Conservation (phyloP, 2,888 invertebrate genomes). For the Erebia epiphron region DNA sequence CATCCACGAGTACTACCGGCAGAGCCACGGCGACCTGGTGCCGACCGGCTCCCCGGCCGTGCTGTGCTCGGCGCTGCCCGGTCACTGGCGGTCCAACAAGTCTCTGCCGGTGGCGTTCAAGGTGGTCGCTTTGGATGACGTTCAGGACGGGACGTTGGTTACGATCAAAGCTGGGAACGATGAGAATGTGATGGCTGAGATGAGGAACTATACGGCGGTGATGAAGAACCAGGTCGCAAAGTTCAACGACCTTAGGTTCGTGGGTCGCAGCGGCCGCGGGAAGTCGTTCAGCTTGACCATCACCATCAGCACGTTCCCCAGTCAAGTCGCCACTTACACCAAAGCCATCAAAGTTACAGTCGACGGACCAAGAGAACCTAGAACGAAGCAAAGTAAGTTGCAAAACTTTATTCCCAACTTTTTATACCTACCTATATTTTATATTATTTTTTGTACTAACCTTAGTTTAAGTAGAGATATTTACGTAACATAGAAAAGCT, state of each 20-base stretch:
- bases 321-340: slow-evolving; percentile 95
- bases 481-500: neutral
- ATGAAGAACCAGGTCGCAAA: slow-evolving; percentile 99
- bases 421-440: neutral
- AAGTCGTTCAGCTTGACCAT: slow-evolving; percentile 98
- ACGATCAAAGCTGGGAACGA: slow-evolving; percentile 98
- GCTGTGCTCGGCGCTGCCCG: slow-evolving; percentile 95
- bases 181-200: slow-evolving; percentile 97
- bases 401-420: slow-evolving; percentile 11
- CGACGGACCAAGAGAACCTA: slow-evolving; percentile 98
- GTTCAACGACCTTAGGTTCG: slow-evolving; percentile 99
- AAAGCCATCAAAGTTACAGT: slow-evolving; percentile 99
- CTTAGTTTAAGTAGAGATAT: neutral
- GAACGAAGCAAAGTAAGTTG: slow-evolving; percentile 97
- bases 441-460: neutral
- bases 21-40: slow-evolving; percentile 96
- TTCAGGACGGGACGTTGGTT: slow-evolving; percentile 96
- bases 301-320: slow-evolving; percentile 89
- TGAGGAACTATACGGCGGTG: slow-evolving; percentile 95
- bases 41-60: slow-evolving; percentile 98
- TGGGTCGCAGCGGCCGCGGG: slow-evolving; percentile 98
- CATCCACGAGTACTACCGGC: slow-evolving; percentile 90
- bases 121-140: slow-evolving; percentile 96
- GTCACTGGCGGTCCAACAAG: slow-evolving; percentile 99
- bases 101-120: slow-evolving; percentile 98